Base-by-base conservation (phyloP, 2,113 vertebrate species). In the Cyanoramphus novaezelandiae region DNA sequence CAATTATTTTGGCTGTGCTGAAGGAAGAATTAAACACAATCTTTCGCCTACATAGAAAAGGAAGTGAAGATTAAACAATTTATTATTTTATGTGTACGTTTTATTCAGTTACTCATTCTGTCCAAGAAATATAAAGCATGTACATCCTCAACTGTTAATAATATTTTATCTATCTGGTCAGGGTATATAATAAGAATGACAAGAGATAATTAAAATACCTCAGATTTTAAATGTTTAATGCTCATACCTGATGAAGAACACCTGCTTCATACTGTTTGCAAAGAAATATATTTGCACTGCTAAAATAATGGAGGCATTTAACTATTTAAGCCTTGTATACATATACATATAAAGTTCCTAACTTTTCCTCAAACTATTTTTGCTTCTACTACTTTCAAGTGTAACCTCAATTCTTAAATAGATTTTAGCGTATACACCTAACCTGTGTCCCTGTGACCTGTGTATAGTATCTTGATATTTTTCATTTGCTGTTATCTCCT, bases 1-100 rank as follows among this genome's bases (percentile, higher is more conserved):
- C 69, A 93, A 90, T 79, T 90, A 53, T 82, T 95, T 90, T 53
- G 84, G 47, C 70, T 82, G 47, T 69, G 87, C 64, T 93, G 91
- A 97, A 87, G 92, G 88, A 93, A 92, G 33, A 92, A 81, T 78
- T 95, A 88, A 93, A 35, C 39, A 52, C 27, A 83, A 19, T 46
- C 33, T 84, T 94, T 82, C 3, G 2, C 50, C 90, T 82, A 57
- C 60, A 41, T 47, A 80, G 50, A 82, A 82, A 84, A 91, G 81
- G 75, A 93, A 95, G 64, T 46, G 78, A 70, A 81, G 17, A 77
- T 82, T 74, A 77, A 92, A 80, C 29, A 47, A 55, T 85, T 84
- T 72, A 52, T 74, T 17, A 77, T 78, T 95, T 74, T 87, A 77
- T 64, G 23, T 78, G 14, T 41, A 46, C 17, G 3, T 50, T 88